Conservation (phyloP, 2,113 vertebrate species). For the Coryphaenoides rupestris region DNA sequence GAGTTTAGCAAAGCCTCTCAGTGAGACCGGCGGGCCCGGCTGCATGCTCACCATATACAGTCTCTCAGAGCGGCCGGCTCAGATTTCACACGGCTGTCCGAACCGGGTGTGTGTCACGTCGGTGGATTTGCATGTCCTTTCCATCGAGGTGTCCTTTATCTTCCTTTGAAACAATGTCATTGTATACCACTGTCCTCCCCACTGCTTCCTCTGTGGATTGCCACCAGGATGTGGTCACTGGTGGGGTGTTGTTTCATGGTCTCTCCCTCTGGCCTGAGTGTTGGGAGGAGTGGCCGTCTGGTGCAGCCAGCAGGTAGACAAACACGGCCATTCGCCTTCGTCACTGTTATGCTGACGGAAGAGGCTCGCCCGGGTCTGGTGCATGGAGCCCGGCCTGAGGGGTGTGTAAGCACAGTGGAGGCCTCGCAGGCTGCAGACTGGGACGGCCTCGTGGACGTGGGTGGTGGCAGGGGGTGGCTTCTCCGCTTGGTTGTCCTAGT, state of each 20-base stretch:
- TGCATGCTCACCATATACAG: conserved; percentile 3
- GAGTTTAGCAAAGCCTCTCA: conserved; percentile 15
- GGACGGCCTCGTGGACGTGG: no score
- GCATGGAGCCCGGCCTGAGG: no score
- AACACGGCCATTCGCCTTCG: background rate
- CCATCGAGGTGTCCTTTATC: background rate
- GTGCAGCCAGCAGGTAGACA: conserved; percentile 8
- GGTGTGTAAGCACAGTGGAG: conserved; percentile 1
- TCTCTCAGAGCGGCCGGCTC: background rate
- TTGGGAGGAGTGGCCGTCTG: conserved; percentile 5
- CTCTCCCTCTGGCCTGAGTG: background rate
- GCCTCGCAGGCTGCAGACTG: no score
- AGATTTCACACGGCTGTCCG: background rate
- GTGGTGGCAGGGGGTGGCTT: no score
- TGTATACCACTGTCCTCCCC: background rate
- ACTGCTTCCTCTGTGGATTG: background rate
- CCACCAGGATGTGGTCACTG: background rate
- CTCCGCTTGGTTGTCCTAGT: no score
- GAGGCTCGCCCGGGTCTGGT: conserved; percentile 20
- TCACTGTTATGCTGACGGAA: background rate
- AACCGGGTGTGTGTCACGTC: conserved; percentile 1
- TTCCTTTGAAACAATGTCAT: background rate
- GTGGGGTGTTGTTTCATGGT: no score
- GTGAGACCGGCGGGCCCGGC: background rate
- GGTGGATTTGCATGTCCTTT: background rate